Conservation (phyloP, 2,113 vertebrate genomes). For the Sprattus sprattus region DNA sequence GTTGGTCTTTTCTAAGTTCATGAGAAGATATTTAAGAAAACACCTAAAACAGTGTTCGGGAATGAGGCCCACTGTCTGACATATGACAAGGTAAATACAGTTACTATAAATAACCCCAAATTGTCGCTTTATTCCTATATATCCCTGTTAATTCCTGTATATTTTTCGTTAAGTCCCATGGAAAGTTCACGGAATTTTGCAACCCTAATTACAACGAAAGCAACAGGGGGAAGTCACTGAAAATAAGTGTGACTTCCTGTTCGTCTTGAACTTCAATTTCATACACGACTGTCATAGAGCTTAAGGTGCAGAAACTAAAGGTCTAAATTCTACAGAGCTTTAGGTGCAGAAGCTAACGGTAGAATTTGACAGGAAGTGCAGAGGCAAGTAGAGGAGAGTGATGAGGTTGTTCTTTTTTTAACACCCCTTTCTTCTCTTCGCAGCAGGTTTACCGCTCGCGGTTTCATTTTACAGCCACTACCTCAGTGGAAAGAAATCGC, state of each 20-base stretch:
- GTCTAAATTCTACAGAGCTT: too few relatives aligned
- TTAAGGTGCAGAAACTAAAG: not conserved
- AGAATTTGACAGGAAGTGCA: not conserved
- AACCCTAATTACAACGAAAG: not conserved
- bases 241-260: not conserved
- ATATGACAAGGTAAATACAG: too few relatives aligned
- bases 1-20: too few relatives aligned
- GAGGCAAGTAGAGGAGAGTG: not conserved
- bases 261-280: not conserved
- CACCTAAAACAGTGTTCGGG: too few relatives aligned
- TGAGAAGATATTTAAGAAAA: too few relatives aligned
- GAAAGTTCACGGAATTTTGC: too few relatives aligned
- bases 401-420: not conserved
- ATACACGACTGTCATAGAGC: not conserved
- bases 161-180: too few relatives aligned
- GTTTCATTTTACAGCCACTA: not conserved
- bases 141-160: too few relatives aligned
- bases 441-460: not conserved
- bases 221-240: not conserved
- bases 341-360: not conserved
- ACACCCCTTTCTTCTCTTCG: not conserved
- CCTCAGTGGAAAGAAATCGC: slow-evolving; percentile 7
- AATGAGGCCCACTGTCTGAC: too few relatives aligned
- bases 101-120: too few relatives aligned
- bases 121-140: too few relatives aligned